phyloP scores from a whole-genome alignment of 2,113 vertebrate species.

The Chionis minor region DNA sequence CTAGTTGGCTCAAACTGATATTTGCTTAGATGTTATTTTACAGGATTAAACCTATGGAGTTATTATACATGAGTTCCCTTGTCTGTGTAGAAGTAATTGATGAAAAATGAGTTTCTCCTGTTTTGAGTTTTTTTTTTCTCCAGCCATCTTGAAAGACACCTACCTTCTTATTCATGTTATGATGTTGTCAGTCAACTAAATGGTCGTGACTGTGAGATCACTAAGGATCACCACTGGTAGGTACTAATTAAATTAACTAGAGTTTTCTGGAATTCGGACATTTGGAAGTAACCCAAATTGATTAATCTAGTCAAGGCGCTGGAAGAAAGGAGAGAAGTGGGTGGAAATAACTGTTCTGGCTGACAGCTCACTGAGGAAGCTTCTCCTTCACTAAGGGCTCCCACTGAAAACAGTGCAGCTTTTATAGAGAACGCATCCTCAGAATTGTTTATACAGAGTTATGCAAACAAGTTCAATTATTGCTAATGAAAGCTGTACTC shows the following conservation, averaged over 20 bases:
- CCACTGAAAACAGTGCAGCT: neutral
- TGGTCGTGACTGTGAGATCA: neutral
- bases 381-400: neutral
- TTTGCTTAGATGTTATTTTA: neutral
- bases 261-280: neutral
- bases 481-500: neutral
- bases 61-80: neutral
- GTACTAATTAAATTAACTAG: neutral
- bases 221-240: neutral
- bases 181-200: neutral
- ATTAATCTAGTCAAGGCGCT: neutral
- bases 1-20: neutral
- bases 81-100: neutral
- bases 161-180: neutral
- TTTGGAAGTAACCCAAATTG: neutral
- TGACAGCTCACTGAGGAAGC: neutral
- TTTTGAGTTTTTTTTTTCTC: neutral
- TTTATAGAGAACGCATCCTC: neutral
- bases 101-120: neutral
- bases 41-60: neutral
- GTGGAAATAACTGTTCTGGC: neutral
- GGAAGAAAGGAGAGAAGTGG: neutral
- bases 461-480: neutral
- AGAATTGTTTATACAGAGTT: neutral
- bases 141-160: neutral